Evolutionary conservation across 2,113 vertebrate genomes (phyloP).

Genomic region (Pimephales promelas): DNA sequence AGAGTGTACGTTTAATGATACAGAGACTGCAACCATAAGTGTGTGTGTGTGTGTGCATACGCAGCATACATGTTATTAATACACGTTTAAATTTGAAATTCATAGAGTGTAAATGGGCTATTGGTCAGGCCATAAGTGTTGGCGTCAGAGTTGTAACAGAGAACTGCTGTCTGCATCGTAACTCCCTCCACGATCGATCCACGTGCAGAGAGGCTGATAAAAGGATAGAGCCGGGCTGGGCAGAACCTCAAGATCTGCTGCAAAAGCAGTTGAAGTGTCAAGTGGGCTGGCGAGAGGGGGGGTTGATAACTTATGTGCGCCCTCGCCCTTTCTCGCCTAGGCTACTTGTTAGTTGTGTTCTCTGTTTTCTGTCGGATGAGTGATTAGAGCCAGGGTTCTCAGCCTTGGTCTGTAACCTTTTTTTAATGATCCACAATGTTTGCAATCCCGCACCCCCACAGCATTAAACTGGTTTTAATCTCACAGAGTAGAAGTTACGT

Average conservation of each 20-base stretch:
- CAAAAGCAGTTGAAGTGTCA: constrained; percentile 49
- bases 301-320: neutral
- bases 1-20: constrained; percentile 20
- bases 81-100: constrained; percentile 61
- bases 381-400: neutral
- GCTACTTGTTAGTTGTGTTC: constrained; percentile 4
- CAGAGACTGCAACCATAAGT: neutral
- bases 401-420: neutral
- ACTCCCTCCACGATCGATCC: constrained; percentile 58
- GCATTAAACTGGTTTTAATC: neutral
- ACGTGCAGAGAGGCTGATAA: constrained; percentile 46
- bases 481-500: neutral
- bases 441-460: neutral
- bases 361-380: neutral
- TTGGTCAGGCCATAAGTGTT: constrained; percentile 63
- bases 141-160: constrained; percentile 52
- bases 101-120: constrained; percentile 60
- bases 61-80: constrained; percentile 57
- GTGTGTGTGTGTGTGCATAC: constrained; percentile 13
- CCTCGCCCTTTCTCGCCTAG: neutral
- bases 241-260: constrained; percentile 53
- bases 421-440: neutral
- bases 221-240: constrained; percentile 53
- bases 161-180: constrained; percentile 58
- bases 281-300: neutral